These are phyloP conservation scores for Nothura maculosa DNA, from an alignment of 2,797 vertebrate species.

Conservation along the genomic window DNA sequence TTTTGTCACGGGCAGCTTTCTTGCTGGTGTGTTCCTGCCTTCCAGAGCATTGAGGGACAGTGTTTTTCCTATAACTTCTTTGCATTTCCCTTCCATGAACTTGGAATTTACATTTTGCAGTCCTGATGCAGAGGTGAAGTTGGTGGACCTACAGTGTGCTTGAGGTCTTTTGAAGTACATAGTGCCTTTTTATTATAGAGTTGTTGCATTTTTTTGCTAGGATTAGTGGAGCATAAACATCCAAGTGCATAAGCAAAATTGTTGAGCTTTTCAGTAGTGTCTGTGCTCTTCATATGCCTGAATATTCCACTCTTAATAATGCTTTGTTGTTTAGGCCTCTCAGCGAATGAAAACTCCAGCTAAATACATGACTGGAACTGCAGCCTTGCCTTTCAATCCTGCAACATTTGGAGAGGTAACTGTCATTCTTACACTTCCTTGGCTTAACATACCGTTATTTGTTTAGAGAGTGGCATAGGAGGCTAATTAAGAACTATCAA, in stretches of 20 bases:
- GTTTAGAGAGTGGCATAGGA: not conserved
- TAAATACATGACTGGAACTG: slow-evolving; percentile 93
- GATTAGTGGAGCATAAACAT: slow-evolving; percentile 16
- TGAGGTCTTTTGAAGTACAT: not conserved
- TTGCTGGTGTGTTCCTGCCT: not conserved
- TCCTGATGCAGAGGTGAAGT: not conserved
- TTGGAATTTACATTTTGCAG: not conserved
- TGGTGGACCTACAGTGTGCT: not conserved
- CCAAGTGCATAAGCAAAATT: slow-evolving; percentile 12
- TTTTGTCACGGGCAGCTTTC: not conserved
- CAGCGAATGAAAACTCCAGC: slow-evolving; percentile 96
- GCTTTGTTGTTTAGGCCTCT: slow-evolving; percentile 85
- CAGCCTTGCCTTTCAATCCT: slow-evolving; percentile 95
- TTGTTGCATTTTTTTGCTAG: not conserved
- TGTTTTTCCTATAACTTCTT: not conserved
- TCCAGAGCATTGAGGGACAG: not conserved
- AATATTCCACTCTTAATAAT: not conserved
- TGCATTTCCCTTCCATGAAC: not conserved
- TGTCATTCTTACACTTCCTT: not conserved
- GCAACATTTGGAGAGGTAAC: slow-evolving; percentile 95
- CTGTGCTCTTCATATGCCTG: not conserved
- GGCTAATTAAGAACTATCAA: not conserved
- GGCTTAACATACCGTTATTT: not conserved
- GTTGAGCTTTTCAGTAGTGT: not conserved
- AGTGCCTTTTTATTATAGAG: not conserved